phyloP scores from a whole-genome alignment of 2,888 invertebrate species.

The Cantharis lateralis region DNA sequence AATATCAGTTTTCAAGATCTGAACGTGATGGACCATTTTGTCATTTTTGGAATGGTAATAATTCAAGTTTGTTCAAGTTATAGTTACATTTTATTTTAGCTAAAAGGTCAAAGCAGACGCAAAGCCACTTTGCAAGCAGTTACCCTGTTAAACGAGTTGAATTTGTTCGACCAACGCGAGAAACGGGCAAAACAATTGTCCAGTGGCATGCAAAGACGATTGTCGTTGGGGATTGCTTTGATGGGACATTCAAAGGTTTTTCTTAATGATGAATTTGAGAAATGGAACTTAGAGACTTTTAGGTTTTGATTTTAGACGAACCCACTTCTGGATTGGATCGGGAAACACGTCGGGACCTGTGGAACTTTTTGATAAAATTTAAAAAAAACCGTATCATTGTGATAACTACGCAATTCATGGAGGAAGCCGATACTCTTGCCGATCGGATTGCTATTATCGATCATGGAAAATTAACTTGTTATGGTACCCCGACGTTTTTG shows the following conservation, averaged over 20 bases:
- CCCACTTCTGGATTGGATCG: slow-evolving; percentile 94
- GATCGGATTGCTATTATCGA: neutral
- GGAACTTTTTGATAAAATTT: slow-evolving; percentile 76
- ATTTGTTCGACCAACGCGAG: neutral
- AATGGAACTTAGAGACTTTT: slow-evolving; percentile 35
- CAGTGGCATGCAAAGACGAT: slow-evolving; percentile 91
- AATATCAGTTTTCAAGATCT: slow-evolving; percentile 82
- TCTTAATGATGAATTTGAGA: neutral
- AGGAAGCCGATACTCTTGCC: slow-evolving; percentile 80
- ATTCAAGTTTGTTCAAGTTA: neutral
- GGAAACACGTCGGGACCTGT: slow-evolving; percentile 81
- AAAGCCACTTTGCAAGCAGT: neutral
- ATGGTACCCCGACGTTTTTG: slow-evolving; percentile 51
- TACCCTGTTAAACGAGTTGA: neutral
- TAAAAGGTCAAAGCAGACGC: slow-evolving; percentile 60
- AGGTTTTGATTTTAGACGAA: slow-evolving; percentile 72
- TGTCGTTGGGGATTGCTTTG: slow-evolving; percentile 85
- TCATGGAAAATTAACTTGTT: neutral
- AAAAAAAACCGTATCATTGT: slow-evolving; percentile 74
- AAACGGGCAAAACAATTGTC: slow-evolving; percentile 62
- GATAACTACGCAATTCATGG: slow-evolving; percentile 93
- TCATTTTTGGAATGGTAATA: slow-evolving; percentile 79
- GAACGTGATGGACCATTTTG: slow-evolving; percentile 81
- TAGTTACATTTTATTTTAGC: slow-evolving; percentile 49
- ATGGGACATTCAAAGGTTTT: slow-evolving; percentile 70